Base-by-base conservation (phyloP, 1,140 invertebrate genomes). In the Notospermus geniculatus region DNA sequence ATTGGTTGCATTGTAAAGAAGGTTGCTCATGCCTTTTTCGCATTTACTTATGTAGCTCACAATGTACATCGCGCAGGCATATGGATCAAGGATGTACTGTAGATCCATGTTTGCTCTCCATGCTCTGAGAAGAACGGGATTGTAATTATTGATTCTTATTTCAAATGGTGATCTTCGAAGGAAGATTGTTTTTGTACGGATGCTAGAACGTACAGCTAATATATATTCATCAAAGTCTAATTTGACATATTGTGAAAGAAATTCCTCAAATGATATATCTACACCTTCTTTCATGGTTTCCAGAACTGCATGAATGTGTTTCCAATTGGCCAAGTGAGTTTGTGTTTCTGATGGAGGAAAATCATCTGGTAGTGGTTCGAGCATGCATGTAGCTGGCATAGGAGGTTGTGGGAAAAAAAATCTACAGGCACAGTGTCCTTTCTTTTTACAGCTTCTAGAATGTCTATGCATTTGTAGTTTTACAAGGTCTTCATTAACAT, bases 51-150 rank as follows among this genome's bases (percentile, higher is more conserved):
- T 69, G 59, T 64, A 65, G 25, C 53, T 28, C 22, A 57, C 59
- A 46, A 67, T 69, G 65, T 25, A 62, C 36, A n/a, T n/a, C n/a
- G n/a, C n/a, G n/a, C n/a, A n/a, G n/a, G n/a, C n/a, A n/a, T n/a
- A n/a, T n/a, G n/a, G n/a, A 61, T 69, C 67, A 5, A 69, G 36
- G 25, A 70, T 59, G 46, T 43, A 67, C 25, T 71, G 66, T 2
- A 69, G 43, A 46, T 68, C 50, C 27, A 62, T 62, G 41, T 67
- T 67, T 36, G 66, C 66, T 59, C 58, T 41, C 66, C 66, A 65
- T 22, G 57, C 41, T 53, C 50, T 23, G 19, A 65, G 30, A n/a
- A 61, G 17, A 7, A 13, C 46, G 23, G 32, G 29, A 23, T 62
- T 65, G 62, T 65, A 68, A 25, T 56, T 57, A 22, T 68, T 68